These are phyloP conservation scores for Orestias chungarensis DNA, from an alignment of 2,797 vertebrate genomes.

Conservation along the genomic window DNA sequence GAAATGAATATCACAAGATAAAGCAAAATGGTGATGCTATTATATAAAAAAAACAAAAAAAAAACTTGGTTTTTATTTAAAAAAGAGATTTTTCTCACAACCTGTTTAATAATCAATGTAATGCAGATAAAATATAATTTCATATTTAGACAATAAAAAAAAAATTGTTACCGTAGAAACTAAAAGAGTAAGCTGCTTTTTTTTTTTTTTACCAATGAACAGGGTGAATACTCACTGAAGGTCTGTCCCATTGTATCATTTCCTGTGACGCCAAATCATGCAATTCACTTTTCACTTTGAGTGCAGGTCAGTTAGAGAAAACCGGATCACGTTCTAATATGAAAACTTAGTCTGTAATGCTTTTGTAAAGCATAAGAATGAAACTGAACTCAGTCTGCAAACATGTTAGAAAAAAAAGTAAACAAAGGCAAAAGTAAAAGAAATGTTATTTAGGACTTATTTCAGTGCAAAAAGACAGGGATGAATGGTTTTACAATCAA, in stretches of 20 bases:
- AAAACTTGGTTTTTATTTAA: not conserved
- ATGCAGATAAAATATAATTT: constrained; percentile 11
- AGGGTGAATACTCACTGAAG: constrained; percentile 31
- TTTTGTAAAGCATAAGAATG: not conserved
- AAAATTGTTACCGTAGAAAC: constrained; percentile 50
- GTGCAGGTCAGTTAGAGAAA: not conserved
- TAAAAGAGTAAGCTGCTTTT: constrained; percentile 9
- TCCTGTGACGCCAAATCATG: constrained; percentile 50
- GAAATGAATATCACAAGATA: no score
- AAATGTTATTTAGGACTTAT: not conserved
- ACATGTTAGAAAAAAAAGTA: not conserved
- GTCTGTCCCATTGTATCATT: constrained; percentile 25
- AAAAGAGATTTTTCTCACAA: not conserved
- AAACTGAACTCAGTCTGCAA: not conserved
- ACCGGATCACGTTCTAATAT: not conserved
- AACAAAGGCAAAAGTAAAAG: not conserved
- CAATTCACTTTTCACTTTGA: constrained; percentile 29
- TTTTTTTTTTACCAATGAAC: constrained; percentile 19
- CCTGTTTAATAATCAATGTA: not conserved
- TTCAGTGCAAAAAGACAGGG: no score
- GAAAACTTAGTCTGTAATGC: not conserved
- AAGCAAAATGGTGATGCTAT: no score
- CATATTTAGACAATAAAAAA: constrained; percentile 11
- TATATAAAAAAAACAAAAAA: no score
- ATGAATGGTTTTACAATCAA: no score